These are phyloP conservation scores for Lithophane ornitopus DNA, from an alignment of 2,888 invertebrate genomes.

Conservation along the genomic window DNA sequence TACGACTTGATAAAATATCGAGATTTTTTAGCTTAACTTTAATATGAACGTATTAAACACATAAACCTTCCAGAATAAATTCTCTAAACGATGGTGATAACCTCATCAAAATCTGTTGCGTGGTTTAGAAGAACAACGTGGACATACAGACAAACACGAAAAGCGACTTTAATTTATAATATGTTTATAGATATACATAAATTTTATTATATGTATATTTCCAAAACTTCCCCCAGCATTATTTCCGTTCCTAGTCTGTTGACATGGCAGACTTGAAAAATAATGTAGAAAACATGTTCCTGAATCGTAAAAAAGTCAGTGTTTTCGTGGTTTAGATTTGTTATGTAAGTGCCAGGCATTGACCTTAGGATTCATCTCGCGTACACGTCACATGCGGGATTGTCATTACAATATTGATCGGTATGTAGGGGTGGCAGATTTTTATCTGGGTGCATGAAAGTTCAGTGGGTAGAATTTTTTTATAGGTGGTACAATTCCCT, in stretches of 20 bases:
- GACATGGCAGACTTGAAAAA: constrained; percentile 26
- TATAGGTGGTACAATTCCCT: constrained; percentile 9
- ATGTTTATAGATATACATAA: no score
- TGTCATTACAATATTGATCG: constrained; percentile 62
- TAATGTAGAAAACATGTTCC: constrained; percentile 26
- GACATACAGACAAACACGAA: no score
- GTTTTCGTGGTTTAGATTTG: constrained; percentile 40
- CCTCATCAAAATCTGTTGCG: no score
- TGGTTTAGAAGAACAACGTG: no score
- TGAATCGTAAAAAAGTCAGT: constrained; percentile 25
- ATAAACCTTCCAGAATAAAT: no score
- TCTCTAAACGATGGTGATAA: no score
- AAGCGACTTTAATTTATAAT: no score
- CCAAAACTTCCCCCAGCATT: background rate
- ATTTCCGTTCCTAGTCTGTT: constrained; percentile 9
- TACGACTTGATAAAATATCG: no score
- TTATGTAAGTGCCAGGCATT: constrained; percentile 45
- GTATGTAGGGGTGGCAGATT: constrained; percentile 45
- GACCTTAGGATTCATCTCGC: constrained; percentile 57
- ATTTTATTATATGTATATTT: background rate
- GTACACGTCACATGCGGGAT: constrained; percentile 53
- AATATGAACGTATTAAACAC: no score
- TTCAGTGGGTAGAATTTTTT: constrained; percentile 5
- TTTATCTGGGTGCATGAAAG: constrained; percentile 14
- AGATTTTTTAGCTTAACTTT: no score